Conservation (phyloP, 2,888 invertebrate species). For the Morpho helenor region DNA sequence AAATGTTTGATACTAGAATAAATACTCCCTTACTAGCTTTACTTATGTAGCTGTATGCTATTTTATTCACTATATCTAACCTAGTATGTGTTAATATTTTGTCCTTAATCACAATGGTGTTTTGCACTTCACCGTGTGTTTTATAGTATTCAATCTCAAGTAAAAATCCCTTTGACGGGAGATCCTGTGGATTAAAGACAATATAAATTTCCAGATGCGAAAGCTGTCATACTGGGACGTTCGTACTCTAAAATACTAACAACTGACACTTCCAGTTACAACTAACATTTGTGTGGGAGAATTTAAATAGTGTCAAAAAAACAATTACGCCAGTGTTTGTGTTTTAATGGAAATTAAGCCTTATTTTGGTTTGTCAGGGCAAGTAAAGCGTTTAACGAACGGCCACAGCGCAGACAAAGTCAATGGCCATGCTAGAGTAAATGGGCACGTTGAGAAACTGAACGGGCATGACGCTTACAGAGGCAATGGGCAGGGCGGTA, state of each 20-base stretch:
- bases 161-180: slow-evolving; percentile 28
- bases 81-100: slow-evolving; percentile 26
- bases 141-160: slow-evolving; percentile 26
- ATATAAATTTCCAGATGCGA: slow-evolving; percentile 65
- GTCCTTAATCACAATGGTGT: slow-evolving; percentile 40
- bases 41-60: slow-evolving; percentile 29
- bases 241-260: slow-evolving; percentile 48
- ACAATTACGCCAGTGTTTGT: slow-evolving; percentile 61
- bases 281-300: slow-evolving; percentile 39
- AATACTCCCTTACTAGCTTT: slow-evolving; percentile 22
- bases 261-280: slow-evolving; percentile 51
- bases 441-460: slow-evolving; percentile 27
- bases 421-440: slow-evolving; percentile 31
- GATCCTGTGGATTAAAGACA: slow-evolving; percentile 31
- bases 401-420: slow-evolving; percentile 38
- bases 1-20: slow-evolving; percentile 49
- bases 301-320: slow-evolving; percentile 40
- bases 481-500: slow-evolving; percentile 23
- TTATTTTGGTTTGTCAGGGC: slow-evolving; percentile 65
- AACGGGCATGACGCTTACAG: slow-evolving; percentile 31
- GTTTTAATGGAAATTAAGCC: slow-evolving; percentile 35
- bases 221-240: slow-evolving; percentile 52
- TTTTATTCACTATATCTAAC: slow-evolving; percentile 11
- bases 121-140: slow-evolving; percentile 43
- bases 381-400: slow-evolving; percentile 42